Evolutionary conservation across 35 echinoderm and acorn worm genomes (phyloP).

Genomic region (Acanthaster planci): DNA sequence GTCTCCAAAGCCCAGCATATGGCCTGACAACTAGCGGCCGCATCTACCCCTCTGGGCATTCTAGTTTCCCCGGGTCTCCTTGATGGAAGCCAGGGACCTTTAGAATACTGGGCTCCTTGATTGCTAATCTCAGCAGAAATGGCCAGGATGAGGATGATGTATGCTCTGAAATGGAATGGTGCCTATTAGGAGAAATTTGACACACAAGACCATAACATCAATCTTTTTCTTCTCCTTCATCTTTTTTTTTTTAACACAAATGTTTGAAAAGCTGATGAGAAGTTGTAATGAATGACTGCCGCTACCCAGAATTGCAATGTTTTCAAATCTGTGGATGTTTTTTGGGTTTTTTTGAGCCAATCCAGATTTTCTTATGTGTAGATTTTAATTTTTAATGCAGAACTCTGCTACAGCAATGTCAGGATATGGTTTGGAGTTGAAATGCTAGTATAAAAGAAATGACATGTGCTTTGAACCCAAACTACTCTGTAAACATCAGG

Average conservation of each 20-base stretch:
- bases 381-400: too few species aligned
- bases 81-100: constrained; percentile 23
- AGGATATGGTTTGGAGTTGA: too few species aligned
- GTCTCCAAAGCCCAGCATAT: neutral
- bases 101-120: neutral
- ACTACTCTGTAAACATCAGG: too few species aligned
- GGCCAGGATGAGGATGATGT: constrained; percentile 20
- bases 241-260: neutral
- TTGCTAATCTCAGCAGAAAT: constrained; percentile 9
- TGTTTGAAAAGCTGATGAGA: neutral
- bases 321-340: too few species aligned
- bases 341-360: too few species aligned
- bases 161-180: constrained; percentile 1
- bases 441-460: too few species aligned
- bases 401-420: too few species aligned
- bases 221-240: too few species aligned
- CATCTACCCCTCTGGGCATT: constrained; percentile 1
- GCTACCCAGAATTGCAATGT: too few species aligned
- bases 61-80: constrained; percentile 7
- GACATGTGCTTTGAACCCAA: too few species aligned
- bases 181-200: constrained; percentile 4
- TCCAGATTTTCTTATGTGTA: too few species aligned
- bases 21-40: neutral
- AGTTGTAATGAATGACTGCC: too few species aligned
- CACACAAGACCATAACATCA: constrained; percentile 4